These are phyloP conservation scores for Parambassis ranga DNA, from an alignment of 2,797 vertebrate genomes.

Conservation along the genomic window DNA sequence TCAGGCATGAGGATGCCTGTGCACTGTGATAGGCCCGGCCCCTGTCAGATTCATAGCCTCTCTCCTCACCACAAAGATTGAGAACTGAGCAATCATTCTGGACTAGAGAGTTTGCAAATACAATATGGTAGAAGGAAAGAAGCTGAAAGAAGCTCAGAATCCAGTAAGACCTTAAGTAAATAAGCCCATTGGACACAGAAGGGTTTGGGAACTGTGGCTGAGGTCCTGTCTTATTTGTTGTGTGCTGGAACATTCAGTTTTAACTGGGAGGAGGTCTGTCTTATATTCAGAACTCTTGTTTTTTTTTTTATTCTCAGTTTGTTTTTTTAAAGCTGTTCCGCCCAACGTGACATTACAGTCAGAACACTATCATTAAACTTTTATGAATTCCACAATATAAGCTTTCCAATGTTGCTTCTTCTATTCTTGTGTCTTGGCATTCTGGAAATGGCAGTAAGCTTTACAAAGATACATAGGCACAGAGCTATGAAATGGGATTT, in stretches of 20 bases:
- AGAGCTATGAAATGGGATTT: constrained; percentile 75
- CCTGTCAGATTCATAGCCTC: constrained; percentile 67
- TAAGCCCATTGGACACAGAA: constrained; percentile 80
- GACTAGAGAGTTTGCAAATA: constrained; percentile 76
- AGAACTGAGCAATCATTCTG: constrained; percentile 76
- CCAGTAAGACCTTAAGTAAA: constrained; percentile 77
- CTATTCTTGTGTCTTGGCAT: constrained; percentile 25
- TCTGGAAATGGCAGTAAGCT: constrained; percentile 35
- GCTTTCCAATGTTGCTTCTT: constrained; percentile 22
- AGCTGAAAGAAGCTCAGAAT: constrained; percentile 75
- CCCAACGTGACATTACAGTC: constrained; percentile 49
- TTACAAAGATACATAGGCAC: constrained; percentile 5
- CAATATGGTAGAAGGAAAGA: constrained; percentile 69
- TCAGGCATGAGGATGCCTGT: constrained; percentile 66
- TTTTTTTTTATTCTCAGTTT: neutral
- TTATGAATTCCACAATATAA: constrained; percentile 45
- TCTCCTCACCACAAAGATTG: constrained; percentile 65
- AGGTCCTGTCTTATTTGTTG: constrained; percentile 70
- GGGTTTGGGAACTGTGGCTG: constrained; percentile 63
- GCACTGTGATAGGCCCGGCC: constrained; percentile 63
- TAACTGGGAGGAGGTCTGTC: constrained; percentile 32
- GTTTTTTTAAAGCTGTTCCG: constrained; percentile 27
- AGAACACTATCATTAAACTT: constrained; percentile 62
- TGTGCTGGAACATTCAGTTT: constrained; percentile 57
- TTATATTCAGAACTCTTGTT: constrained; percentile 28